Percentiles rank a stretch among this genome's conserved stretches.
Evolutionary conservation across 1,140 invertebrate genomes (phyloP).

Genomic region (Bombus soroeensis): DNA sequence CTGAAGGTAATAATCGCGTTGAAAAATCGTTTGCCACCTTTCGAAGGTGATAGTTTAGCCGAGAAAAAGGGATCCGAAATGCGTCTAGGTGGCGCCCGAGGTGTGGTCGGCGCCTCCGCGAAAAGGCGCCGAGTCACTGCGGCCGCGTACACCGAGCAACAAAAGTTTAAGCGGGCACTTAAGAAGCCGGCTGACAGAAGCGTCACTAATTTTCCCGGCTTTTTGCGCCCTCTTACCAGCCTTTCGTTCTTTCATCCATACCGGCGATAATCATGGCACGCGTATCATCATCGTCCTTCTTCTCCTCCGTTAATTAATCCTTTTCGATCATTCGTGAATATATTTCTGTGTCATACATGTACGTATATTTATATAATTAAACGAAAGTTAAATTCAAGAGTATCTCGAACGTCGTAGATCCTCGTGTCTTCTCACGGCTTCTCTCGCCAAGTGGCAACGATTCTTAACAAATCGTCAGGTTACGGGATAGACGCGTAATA

Average conservation of each 20-base stretch:
- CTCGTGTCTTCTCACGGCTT: no score
- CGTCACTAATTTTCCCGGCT: conserved; percentile 73
- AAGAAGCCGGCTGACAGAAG: conserved; percentile 68
- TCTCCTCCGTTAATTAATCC: not conserved
- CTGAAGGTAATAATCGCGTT: not conserved
- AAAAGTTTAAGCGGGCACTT: conserved; percentile 74
- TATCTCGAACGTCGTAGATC: not conserved
- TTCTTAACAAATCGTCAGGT: not conserved
- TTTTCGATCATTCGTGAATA: conserved; percentile 9
- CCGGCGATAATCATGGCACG: conserved; percentile 51
- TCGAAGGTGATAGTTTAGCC: not conserved
- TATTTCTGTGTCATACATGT: no score
- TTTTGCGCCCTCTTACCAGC: conserved; percentile 41
- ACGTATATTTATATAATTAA: fast-evolving
- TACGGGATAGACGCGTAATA: not conserved
- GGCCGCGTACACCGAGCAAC: conserved; percentile 57
- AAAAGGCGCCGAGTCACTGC: conserved; percentile 65
- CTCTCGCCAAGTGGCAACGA: no score
- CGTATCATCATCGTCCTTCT: not conserved
- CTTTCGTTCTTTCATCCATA: conserved; percentile 12
- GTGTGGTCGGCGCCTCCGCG: conserved; percentile 74
- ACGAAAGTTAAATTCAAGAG: not conserved
- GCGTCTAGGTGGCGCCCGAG: conserved; percentile 76
- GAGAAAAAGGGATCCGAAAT: conserved; percentile 47
- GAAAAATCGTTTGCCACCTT: conserved; percentile 21